Percentiles rank a stretch among this genome's conserved stretches.
Conservation (phyloP, 2,888 invertebrate genomes). For the Lordiphosa andalusiaca region DNA sequence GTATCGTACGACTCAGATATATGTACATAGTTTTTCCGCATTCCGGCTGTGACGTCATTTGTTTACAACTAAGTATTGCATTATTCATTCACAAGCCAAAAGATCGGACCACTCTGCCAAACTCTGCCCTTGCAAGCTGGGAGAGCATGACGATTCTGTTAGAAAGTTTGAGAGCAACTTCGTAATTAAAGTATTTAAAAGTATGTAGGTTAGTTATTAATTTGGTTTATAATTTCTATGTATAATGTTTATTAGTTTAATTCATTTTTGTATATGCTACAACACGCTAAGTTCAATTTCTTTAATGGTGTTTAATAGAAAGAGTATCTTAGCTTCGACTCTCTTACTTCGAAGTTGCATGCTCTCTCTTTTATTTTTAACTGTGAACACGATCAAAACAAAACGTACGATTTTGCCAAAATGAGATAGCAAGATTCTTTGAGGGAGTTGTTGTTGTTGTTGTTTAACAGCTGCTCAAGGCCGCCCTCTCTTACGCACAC, state of each 20-base stretch:
- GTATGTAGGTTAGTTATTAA: too few relatives aligned
- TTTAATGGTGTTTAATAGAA: neutral
- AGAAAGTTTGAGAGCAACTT: too few relatives aligned
- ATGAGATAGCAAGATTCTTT: constrained; percentile 57
- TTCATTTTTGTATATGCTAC: too few relatives aligned
- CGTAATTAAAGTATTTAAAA: too few relatives aligned
- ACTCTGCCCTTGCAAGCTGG: too few relatives aligned
- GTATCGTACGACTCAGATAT: too few relatives aligned
- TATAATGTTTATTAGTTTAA: too few relatives aligned
- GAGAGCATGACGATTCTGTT: too few relatives aligned
- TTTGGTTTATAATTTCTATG: too few relatives aligned
- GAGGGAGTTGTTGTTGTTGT: constrained; percentile 32
- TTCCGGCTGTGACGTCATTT: constrained; percentile 64
- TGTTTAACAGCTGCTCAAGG: constrained; percentile 63
- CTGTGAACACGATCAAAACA: constrained; percentile 61
- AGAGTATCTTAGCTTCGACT: neutral
- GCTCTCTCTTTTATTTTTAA: constrained; percentile 14
- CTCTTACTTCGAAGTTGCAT: neutral
- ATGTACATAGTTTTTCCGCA: constrained; percentile 40
- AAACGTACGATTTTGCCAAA: constrained; percentile 78
- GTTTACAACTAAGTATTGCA: constrained; percentile 46
- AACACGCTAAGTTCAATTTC: too few relatives aligned
- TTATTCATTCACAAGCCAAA: constrained; percentile 36
- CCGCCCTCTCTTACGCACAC: constrained; percentile 21
- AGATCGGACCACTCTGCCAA: too few relatives aligned